Evolutionary conservation across 1,140 invertebrate genomes (phyloP).

Genomic region (Penaeus japonicus): DNA sequence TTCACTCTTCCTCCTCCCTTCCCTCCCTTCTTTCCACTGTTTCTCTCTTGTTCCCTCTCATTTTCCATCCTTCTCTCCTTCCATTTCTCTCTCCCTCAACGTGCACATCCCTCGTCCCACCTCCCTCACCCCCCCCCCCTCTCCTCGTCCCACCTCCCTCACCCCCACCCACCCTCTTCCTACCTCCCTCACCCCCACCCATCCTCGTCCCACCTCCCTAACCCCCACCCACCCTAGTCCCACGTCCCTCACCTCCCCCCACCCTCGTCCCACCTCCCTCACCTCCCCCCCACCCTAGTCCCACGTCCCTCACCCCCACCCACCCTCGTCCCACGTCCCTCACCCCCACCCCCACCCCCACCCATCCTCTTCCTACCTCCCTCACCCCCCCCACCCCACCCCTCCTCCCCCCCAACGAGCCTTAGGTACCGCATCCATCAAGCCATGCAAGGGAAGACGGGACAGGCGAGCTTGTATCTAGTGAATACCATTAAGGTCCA

Average conservation of each 20-base stretch:
- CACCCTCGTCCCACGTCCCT: not conserved
- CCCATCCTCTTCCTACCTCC: no score
- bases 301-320: not conserved
- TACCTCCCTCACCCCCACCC: no score
- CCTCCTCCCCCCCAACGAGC: no score
- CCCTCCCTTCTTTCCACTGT: not conserved
- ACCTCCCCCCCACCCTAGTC: not conserved
- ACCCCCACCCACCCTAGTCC: no score
- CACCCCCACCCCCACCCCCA: no score
- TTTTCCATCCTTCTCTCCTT: not conserved
- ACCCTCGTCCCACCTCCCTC: not conserved
- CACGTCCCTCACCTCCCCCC: no score
- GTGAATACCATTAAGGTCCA: not conserved
- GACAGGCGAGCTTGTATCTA: no score
- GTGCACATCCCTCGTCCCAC: not conserved
- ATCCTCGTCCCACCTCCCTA: no score
- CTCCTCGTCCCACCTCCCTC: not conserved
- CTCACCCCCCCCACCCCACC: no score
- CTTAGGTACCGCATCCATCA: no score
- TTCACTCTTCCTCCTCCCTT: not conserved
- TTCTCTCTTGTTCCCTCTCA: not conserved
- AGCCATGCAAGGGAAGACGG: no score
- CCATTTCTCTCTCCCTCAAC: not conserved
- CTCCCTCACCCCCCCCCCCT: not conserved
- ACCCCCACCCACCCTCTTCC: not conserved